Conservation (phyloP, 2,888 invertebrate species). For the Ormyrus rosae region DNA sequence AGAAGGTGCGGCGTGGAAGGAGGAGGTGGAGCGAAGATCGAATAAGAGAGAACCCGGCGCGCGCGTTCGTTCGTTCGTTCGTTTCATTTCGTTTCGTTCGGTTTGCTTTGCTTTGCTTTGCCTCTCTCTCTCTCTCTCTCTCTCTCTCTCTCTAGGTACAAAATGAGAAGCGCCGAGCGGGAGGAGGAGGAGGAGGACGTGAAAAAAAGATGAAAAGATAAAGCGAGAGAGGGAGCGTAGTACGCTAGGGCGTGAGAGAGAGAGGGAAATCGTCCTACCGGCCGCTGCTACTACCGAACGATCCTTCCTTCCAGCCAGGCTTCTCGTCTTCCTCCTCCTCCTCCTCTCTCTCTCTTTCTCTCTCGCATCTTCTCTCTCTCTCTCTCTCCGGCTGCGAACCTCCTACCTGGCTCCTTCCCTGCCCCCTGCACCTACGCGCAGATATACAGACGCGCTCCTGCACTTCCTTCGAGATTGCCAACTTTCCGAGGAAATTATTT, state of each 20-base stretch:
- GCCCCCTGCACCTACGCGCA: background rate
- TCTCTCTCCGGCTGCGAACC: slow-evolving; percentile 6
- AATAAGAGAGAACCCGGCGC: slow-evolving; percentile 63
- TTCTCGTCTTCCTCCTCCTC: slow-evolving; percentile 63
- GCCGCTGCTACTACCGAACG: slow-evolving; percentile 63
- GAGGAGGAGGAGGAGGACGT: slow-evolving; percentile 54
- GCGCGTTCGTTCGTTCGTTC: slow-evolving; percentile 44
- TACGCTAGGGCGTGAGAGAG: slow-evolving; percentile 48
- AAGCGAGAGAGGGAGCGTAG: slow-evolving; percentile 37
- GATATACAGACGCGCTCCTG: background rate
- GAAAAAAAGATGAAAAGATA: slow-evolving; percentile 61
- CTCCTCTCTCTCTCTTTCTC: slow-evolving; percentile 45
- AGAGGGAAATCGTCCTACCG: slow-evolving; percentile 64
- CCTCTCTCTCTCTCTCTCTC: slow-evolving; percentile 51
- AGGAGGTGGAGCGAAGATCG: slow-evolving; percentile 68
- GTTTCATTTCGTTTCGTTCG: slow-evolving; percentile 68
- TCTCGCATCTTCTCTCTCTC: background rate
- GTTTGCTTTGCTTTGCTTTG: slow-evolving; percentile 58
- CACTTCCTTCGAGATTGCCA: slow-evolving; percentile 31
- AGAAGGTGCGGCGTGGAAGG: slow-evolving; percentile 59
- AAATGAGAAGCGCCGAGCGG: slow-evolving; percentile 62
- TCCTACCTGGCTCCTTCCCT: slow-evolving; percentile 22
- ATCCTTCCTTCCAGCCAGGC: slow-evolving; percentile 64
- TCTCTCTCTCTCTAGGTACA: slow-evolving; percentile 40
- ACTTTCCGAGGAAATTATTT: slow-evolving; percentile 40